Evolutionary conservation across 1,140 invertebrate species (phyloP).

Genomic region (Heliconius eleuchia): DNA sequence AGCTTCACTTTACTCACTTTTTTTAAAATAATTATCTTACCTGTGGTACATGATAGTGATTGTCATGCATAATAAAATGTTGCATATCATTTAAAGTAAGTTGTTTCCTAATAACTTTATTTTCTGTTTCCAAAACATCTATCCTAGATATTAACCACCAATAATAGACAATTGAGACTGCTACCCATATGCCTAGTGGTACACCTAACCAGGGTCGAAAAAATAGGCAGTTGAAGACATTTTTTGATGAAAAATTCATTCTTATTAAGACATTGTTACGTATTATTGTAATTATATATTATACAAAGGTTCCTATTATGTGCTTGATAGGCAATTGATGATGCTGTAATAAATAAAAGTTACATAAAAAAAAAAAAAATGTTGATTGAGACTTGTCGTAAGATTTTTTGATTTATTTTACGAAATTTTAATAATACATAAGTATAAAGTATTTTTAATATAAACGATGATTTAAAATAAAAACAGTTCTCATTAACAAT

Average conservation of each 20-base stretch:
- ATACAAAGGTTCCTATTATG: neutral
- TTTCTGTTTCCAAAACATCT: conserved; percentile 69
- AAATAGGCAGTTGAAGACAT: conserved; percentile 71
- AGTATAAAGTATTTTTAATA: no score
- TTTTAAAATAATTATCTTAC: conserved; percentile 42
- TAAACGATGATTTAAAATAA: no score
- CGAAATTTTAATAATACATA: no score
- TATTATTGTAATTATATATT: conserved; percentile 3
- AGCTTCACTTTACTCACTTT: no score
- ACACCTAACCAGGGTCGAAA: conserved; percentile 77
- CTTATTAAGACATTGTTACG: conserved; percentile 24
- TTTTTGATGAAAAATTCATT: conserved; percentile 66
- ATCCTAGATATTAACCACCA: conserved; percentile 75
- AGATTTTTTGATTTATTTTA: neutral
- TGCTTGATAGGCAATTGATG: neutral
- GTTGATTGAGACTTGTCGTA: neutral
- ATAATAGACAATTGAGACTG: conserved; percentile 68
- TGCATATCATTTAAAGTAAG: conserved; percentile 37
- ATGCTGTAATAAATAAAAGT: neutral
- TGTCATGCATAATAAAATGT: conserved; percentile 50
- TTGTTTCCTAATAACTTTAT: conserved; percentile 73
- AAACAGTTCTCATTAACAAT: no score
- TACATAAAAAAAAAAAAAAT: neutral
- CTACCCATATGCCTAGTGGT: conserved; percentile 69
- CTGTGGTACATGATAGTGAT: conserved; percentile 59